phyloP scores from a whole-genome alignment of 2,113 vertebrate species.

The Pandion haliaetus region DNA sequence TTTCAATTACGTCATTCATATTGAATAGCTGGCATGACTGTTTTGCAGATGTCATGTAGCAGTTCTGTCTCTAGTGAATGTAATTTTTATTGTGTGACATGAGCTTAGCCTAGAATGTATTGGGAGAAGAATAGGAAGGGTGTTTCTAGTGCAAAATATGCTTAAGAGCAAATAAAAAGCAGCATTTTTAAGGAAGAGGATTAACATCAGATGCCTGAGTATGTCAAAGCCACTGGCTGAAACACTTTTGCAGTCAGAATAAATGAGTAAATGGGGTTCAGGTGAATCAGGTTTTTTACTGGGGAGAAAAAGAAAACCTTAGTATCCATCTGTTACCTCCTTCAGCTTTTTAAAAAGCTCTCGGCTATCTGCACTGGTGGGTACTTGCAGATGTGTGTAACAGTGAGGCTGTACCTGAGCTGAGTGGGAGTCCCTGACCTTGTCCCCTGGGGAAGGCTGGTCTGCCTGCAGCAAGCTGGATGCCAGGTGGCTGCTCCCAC shows the following conservation, averaged over 20 bases:
- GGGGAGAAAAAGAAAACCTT: background rate
- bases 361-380: background rate
- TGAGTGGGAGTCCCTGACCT: background rate
- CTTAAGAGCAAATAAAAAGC: background rate
- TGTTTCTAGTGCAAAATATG: background rate
- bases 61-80: background rate
- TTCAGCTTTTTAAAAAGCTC: background rate
- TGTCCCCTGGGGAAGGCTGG: background rate
- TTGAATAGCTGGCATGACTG: background rate
- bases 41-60: background rate
- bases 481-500: background rate
- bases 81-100: background rate
- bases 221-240: background rate
- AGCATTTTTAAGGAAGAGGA: background rate
- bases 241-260: background rate
- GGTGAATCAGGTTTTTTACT: background rate
- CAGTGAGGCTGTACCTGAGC: accelerated
- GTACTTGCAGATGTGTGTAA: background rate
- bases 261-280: background rate
- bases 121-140: background rate
- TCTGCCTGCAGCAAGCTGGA: background rate
- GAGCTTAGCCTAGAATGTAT: background rate
- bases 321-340: background rate
- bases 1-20: background rate
- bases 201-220: background rate